Evolutionary conservation across 2,113 vertebrate species (phyloP).

Genomic region (Dinomys branickii): DNA sequence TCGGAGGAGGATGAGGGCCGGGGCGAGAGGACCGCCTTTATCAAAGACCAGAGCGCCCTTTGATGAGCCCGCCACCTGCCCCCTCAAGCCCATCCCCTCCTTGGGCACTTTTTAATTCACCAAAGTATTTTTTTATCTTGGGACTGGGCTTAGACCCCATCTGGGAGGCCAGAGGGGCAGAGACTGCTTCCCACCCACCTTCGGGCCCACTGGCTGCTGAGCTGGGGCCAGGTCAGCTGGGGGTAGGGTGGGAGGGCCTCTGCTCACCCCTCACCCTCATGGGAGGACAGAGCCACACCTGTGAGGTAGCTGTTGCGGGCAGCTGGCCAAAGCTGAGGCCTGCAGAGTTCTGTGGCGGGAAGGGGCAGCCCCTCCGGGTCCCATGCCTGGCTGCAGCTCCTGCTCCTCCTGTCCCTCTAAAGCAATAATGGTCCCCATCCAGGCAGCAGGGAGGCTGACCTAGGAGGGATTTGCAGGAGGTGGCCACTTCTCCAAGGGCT

Average conservation of each 20-base stretch:
- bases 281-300: slow-evolving; percentile 22
- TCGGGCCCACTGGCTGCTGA: neutral
- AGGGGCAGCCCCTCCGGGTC: neutral
- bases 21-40: slow-evolving; percentile 98
- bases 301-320: slow-evolving; percentile 21
- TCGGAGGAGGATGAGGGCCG: slow-evolving; percentile 94
- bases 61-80: slow-evolving; percentile 87
- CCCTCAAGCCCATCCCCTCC: slow-evolving; percentile 33
- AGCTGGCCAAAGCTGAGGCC: neutral
- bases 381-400: neutral
- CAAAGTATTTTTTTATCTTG: slow-evolving; percentile 84
- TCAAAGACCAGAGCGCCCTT: slow-evolving; percentile 99
- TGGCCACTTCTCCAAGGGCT: slow-evolving; percentile 73
- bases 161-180: slow-evolving; percentile 60
- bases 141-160: slow-evolving; percentile 71
- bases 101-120: slow-evolving; percentile 82
- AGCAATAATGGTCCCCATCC: slow-evolving; percentile 86
- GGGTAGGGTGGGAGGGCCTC: neutral
- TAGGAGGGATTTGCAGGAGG: neutral
- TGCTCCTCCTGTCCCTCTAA: slow-evolving; percentile 69
- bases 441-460: slow-evolving; percentile 64
- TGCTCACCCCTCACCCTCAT: neutral
- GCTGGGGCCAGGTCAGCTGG: slow-evolving; percentile 23
- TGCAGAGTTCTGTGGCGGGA: neutral
- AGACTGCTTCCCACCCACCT: slow-evolving; percentile 16